Conservation (phyloP, 2,113 vertebrate genomes). For the Tympanuchus pallidicinctus region DNA sequence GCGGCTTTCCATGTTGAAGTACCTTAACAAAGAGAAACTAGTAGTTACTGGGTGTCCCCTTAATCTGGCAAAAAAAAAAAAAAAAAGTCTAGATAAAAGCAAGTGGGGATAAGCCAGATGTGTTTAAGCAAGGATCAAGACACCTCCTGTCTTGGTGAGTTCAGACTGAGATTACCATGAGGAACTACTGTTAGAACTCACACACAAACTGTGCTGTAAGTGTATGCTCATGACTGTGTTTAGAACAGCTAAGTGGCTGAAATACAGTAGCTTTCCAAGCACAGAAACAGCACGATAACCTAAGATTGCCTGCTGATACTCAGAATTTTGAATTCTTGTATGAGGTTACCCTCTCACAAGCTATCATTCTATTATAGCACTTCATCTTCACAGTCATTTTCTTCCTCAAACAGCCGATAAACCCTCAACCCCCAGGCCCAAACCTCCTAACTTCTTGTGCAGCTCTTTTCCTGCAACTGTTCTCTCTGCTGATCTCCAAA, state of each 20-base stretch:
- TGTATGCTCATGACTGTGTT: background rate
- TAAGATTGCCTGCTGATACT: background rate
- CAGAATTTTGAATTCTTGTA: background rate
- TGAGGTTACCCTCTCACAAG: background rate
- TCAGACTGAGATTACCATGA: background rate
- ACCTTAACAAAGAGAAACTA: background rate
- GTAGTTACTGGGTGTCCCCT: background rate
- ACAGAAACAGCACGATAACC: background rate
- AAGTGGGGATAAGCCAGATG: background rate
- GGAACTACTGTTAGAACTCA: background rate
- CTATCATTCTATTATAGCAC: background rate
- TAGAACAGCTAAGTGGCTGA: background rate
- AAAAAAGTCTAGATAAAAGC: background rate
- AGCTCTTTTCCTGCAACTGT: background rate
- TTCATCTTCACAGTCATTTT: background rate
- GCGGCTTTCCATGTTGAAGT: background rate
- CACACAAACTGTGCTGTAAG: background rate
- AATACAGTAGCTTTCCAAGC: background rate
- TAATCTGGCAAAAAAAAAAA: background rate
- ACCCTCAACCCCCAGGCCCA: background rate
- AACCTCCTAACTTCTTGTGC: background rate
- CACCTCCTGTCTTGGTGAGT: background rate
- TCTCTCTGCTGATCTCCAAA: background rate
- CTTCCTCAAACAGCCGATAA: background rate
- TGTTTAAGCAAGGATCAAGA: background rate